Percentiles rank a stretch among this genome's conserved stretches.
Conservation (phyloP, 1,140 invertebrate genomes). For the Sycobia sp. region DNA sequence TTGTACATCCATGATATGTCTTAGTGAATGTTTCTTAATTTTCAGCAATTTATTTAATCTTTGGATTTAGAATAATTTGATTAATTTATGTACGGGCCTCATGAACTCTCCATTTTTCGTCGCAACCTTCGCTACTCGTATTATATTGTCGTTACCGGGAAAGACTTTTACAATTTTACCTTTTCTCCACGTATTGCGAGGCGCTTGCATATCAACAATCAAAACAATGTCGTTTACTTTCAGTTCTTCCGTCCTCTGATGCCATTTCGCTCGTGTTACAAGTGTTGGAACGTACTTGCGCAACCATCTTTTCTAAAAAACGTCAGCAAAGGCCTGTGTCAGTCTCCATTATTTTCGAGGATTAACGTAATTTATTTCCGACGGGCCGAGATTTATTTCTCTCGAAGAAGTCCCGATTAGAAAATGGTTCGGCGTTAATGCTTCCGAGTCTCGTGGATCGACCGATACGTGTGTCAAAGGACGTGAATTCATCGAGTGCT, state of each 20-base stretch:
- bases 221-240: constrained; percentile 14
- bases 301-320: constrained; percentile 29
- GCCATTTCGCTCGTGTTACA: not conserved
- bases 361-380: not conserved
- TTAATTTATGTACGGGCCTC: too few relatives aligned
- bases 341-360: not conserved
- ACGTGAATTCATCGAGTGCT: too few relatives aligned
- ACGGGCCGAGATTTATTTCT: not conserved
- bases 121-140: too few relatives aligned
- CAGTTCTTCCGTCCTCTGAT: not conserved
- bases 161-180: too few relatives aligned
- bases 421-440: constrained; percentile 1
- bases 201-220: not conserved
- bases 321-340: constrained; percentile 12
- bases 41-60: too few relatives aligned
- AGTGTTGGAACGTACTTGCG: constrained; percentile 29
- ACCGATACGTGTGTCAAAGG: too few relatives aligned
- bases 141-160: too few relatives aligned
- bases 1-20: too few relatives aligned
- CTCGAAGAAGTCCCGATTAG: not conserved
- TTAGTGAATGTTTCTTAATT: too few relatives aligned
- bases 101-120: not conserved
- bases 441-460: too few relatives aligned
- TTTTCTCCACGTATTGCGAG: too few relatives aligned
- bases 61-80: too few relatives aligned